Evolutionary conservation across 2,888 invertebrate genomes (phyloP), one percentile per base, ranked within the genome.

Genomic region (Lobophora halterata): DNA sequence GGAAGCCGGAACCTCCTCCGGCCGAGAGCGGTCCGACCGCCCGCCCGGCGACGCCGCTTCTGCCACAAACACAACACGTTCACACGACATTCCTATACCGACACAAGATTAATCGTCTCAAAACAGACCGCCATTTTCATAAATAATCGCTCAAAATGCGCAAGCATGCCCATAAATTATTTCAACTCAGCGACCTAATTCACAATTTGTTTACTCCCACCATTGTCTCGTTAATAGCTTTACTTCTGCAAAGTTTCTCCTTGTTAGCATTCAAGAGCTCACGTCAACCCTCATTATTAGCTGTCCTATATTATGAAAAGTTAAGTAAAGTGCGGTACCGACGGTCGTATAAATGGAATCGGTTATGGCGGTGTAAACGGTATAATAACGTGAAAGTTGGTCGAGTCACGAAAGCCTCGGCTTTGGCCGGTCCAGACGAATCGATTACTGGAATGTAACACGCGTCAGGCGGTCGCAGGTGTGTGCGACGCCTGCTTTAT

Each of bases 1-100:
- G 33, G 88, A 88, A 14, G 89, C 89, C 2, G 88, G 82, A 18
- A 82, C 71, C 45, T 87, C 86, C 37, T 87, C 87, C 47, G 77
- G 62, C 60, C 87, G 75, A 55, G 88, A 89, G 21, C 82, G 65
- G 58, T 86, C 86, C 17, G 86, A 86, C 29, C 82, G 65, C 7
- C 78, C 87, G 24, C 83, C 75, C 1, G 85, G 86, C 9, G 83
- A 86, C 5, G 81, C 80, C 8, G 82, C 80, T 46, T 77, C 83
- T 85, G 30, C 7, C 14, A 26, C 27, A 34, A 26, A 39, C 14
- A 5, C 32, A 5, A 21, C 34, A 18, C 17, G 12, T 27, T 8
- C 21, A 23, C 25, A 31, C 21, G 26, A 33, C 21, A 28, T 33
- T 6, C 25, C 37, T 20, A 27, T 27, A 16, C 45, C 42, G 28